Conservation (phyloP, 2,888 invertebrate species). For the Clistopyga incitator region DNA sequence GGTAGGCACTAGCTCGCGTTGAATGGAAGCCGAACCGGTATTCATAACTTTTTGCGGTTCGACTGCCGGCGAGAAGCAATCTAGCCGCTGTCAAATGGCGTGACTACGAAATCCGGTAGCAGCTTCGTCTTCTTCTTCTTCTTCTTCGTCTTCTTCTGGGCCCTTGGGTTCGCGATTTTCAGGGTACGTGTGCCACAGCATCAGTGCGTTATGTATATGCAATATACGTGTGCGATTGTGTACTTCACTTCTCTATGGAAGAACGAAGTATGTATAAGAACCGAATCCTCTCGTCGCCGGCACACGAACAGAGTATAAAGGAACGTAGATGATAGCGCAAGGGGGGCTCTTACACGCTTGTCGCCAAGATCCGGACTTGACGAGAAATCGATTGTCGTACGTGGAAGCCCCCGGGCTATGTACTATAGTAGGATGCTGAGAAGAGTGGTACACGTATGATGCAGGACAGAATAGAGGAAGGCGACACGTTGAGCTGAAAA, state of each 20-base stretch:
- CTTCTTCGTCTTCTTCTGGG: conserved; percentile 17
- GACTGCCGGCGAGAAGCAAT: conserved; percentile 74
- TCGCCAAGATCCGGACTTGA: conserved; percentile 62
- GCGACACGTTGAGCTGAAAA: conserved; percentile 40
- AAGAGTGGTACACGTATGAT: conserved; percentile 38
- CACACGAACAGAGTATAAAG: conserved; percentile 47
- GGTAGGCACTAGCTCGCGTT: conserved; percentile 34
- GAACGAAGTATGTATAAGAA: neutral
- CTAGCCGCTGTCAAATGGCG: conserved; percentile 77
- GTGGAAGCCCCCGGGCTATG: conserved; percentile 51
- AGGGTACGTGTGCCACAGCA: conserved; percentile 19
- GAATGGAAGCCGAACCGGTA: conserved; percentile 70
- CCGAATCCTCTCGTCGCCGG: conserved; percentile 27
- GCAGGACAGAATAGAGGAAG: conserved; percentile 36
- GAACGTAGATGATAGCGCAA: conserved; percentile 53
- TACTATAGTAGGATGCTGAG: neutral
- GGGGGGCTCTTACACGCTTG: conserved; percentile 35
- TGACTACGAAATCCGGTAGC: conserved; percentile 78
- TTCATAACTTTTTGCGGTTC: conserved; percentile 74
- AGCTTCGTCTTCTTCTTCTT: conserved; percentile 50
- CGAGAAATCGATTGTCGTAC: conserved; percentile 66
- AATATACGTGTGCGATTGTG: neutral
- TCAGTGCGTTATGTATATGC: neutral
- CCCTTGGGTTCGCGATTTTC: conserved; percentile 50
- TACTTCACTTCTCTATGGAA: neutral